phyloP scores from a whole-genome alignment of 2,113 vertebrate genomes.

The Chelonoidis abingdonii region DNA sequence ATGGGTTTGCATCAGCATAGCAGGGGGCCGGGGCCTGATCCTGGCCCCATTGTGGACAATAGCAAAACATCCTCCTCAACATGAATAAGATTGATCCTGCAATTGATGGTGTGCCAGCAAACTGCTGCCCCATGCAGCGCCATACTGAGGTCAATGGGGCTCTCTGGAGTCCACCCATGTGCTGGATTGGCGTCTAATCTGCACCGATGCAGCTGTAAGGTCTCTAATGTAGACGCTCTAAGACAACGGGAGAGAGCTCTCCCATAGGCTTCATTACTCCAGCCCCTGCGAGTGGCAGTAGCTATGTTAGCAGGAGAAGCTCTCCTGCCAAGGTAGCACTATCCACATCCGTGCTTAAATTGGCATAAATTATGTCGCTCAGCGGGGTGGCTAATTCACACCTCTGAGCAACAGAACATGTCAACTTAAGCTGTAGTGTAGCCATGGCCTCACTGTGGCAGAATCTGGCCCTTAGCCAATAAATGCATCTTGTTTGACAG shows the following conservation, averaged over 20 bases:
- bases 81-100: not conserved
- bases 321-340: not conserved
- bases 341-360: not conserved
- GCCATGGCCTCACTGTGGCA: not conserved
- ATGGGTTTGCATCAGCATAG: not conserved
- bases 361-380: not conserved
- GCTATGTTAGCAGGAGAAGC: not conserved
- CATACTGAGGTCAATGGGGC: not conserved
- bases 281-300: not conserved
- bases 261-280: not conserved
- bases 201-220: not conserved
- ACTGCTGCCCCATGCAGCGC: not conserved
- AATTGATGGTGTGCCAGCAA: not conserved
- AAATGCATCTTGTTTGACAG: not conserved
- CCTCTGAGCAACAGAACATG: not conserved
- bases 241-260: not conserved
- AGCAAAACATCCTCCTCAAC: conserved; percentile 47
- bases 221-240: not conserved
- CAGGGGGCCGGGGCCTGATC: not conserved
- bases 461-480: conserved; percentile 15
- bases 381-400: not conserved
- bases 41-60: conserved; percentile 6
- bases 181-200: too few relatives aligned
- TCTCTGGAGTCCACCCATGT: not conserved
- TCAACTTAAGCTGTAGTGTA: not conserved